Percentiles rank a stretch among this genome's conserved stretches.
phyloP scores from a whole-genome alignment of 2,797 vertebrate species.

The Nannoperca australis region DNA sequence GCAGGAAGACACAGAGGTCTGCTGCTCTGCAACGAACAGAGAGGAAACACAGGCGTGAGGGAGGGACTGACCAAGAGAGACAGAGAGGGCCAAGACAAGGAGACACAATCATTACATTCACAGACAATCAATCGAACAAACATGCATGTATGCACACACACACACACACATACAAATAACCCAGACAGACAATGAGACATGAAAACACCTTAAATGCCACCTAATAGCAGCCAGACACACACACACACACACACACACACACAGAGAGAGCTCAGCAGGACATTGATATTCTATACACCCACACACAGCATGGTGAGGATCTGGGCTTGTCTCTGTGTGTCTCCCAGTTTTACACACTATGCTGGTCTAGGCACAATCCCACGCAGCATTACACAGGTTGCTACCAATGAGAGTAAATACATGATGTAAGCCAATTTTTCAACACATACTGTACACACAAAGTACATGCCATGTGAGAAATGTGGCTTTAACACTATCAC shows the following conservation, averaged over 20 bases:
- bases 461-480: slow-evolving; percentile 16
- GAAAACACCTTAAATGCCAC: slow-evolving; percentile 64
- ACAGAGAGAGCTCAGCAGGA: slow-evolving; percentile 74
- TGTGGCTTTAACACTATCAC: slow-evolving; percentile 25
- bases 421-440: slow-evolving; percentile 17
- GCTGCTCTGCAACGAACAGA: slow-evolving; percentile 27
- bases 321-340: slow-evolving; percentile 72
- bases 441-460: slow-evolving; percentile 24
- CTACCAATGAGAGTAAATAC: slow-evolving; percentile 19
- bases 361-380: slow-evolving; percentile 56
- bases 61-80: slow-evolving; percentile 44
- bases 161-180: slow-evolving; percentile 30
- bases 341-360: slow-evolving; percentile 64
- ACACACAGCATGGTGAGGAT: slow-evolving; percentile 82
- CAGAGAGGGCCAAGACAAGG: slow-evolving; percentile 32
- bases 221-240: slow-evolving; percentile 53
- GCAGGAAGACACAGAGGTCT: slow-evolving; percentile 53
- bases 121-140: slow-evolving; percentile 60
- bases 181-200: slow-evolving; percentile 55
- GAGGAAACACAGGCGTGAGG: slow-evolving; percentile 14
- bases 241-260: slow-evolving; percentile 55
- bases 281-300: slow-evolving; percentile 84
- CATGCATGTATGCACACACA: slow-evolving; percentile 28
- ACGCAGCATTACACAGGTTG: slow-evolving; percentile 45
- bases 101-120: slow-evolving; percentile 64